These are phyloP conservation scores for Oscheius sp. DNA, from an alignment of 2,888 invertebrate species.

Conservation along the genomic window DNA sequence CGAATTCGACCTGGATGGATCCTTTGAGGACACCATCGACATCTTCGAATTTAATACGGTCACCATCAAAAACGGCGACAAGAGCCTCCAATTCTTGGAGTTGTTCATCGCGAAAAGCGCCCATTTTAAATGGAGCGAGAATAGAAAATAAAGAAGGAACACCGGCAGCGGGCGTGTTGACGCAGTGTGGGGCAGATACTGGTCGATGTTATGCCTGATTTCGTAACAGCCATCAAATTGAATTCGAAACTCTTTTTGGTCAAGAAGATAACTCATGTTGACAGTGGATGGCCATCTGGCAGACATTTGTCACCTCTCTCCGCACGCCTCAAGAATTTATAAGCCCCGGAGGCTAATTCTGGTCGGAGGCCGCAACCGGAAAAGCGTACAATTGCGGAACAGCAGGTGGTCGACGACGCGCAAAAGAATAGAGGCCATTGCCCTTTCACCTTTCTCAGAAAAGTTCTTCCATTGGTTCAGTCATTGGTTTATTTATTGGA, in stretches of 20 bases:
- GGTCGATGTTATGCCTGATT: background rate
- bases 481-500: no score
- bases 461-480: background rate
- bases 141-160: background rate
- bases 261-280: background rate
- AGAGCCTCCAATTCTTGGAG: slow-evolving; percentile 24
- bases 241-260: background rate
- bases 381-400: slow-evolving; percentile 14
- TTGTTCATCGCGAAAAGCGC: background rate
- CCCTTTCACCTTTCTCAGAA: background rate
- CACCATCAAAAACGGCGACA: background rate
- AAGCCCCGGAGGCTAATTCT: slow-evolving; percentile 6
- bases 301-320: slow-evolving; percentile 2
- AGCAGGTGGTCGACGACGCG: slow-evolving; percentile 24
- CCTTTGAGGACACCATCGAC: background rate
- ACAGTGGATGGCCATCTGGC: slow-evolving; percentile 5
- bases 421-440: slow-evolving; percentile 3
- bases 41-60: background rate
- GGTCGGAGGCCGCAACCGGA: slow-evolving; percentile 1
- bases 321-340: slow-evolving; percentile 5
- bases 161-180: no score
- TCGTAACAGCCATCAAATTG: background rate
- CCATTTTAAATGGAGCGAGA: background rate
- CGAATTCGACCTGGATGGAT: slow-evolving; percentile 5
- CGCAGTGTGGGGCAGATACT: no score